Evolutionary conservation across 2,797 vertebrate species (phyloP).

Genomic region (Erithacus rubecula): DNA sequence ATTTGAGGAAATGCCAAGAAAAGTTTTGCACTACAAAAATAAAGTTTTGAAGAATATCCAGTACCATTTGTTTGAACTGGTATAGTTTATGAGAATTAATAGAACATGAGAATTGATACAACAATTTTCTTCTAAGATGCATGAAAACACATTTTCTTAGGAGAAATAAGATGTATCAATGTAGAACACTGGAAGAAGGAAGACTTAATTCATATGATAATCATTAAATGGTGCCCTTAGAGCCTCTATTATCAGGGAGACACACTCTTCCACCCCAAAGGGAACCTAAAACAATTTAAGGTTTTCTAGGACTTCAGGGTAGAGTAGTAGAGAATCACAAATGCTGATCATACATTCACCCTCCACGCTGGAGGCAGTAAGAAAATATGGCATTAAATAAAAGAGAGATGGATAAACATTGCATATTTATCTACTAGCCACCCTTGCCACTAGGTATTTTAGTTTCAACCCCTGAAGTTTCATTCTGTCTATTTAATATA

Average conservation of each 20-base stretch:
- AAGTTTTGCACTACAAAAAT: neutral
- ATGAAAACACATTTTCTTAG: neutral
- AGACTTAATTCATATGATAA: neutral
- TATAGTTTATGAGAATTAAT: neutral
- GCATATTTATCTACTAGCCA: neutral
- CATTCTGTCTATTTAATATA: neutral
- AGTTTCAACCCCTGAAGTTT: neutral
- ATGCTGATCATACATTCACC: neutral
- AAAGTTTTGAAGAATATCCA: neutral
- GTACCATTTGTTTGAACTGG: neutral
- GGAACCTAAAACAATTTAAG: neutral
- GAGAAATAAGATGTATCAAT: neutral
- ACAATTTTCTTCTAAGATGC: neutral
- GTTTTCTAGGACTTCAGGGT: neutral
- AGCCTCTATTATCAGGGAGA: neutral
- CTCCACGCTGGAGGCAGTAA: neutral
- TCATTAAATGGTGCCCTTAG: neutral
- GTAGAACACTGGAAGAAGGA: neutral
- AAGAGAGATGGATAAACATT: neutral
- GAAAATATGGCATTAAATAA: neutral
- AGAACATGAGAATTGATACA: neutral
- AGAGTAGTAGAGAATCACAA: neutral
- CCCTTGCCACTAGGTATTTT: neutral
- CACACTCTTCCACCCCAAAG: accelerated
- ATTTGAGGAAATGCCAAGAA: neutral